Conservation (phyloP, 2,888 invertebrate species). For the Andricus quercusramuli region DNA sequence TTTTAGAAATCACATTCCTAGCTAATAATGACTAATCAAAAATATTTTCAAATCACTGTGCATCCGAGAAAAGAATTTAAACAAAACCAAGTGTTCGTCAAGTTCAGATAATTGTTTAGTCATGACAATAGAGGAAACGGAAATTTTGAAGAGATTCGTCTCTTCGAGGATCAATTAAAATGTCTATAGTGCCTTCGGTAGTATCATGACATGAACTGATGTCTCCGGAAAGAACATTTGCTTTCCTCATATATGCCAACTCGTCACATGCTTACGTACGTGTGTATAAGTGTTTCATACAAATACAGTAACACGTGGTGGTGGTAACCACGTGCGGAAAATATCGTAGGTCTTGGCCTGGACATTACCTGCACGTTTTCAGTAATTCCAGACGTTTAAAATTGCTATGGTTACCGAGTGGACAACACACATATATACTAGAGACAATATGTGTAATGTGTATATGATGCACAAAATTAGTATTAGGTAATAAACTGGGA, state of each 20-base stretch:
- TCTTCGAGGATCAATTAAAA: background rate
- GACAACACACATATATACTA: conserved; percentile 50
- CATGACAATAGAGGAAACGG: conserved; percentile 1
- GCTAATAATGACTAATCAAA: background rate
- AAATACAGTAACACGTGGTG: conserved; percentile 10
- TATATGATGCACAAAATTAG: too few relatives aligned
- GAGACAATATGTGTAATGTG: conserved; percentile 2
- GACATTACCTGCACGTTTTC: conserved; percentile 7
- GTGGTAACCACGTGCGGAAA: background rate
- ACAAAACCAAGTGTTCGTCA: conserved; percentile 1
- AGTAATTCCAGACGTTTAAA: conserved; percentile 52
- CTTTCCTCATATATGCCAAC: conserved; percentile 22
- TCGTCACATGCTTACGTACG: conserved; percentile 23
- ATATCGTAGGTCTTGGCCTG: conserved; percentile 46
- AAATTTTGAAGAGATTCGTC: background rate
- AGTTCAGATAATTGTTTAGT: conserved; percentile 20
- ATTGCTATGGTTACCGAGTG: conserved; percentile 64
- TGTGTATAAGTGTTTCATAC: conserved; percentile 5
- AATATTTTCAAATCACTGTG: background rate
- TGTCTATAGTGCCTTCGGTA: conserved; percentile 33
- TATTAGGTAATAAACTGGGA: too few relatives aligned
- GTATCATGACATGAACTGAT: conserved; percentile 48
- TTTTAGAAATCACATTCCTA: background rate
- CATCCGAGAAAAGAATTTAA: background rate
- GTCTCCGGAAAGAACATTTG: conserved; percentile 35